phyloP scores from a whole-genome alignment of 2,888 invertebrate genomes.

The Tryphoninae sp. region DNA sequence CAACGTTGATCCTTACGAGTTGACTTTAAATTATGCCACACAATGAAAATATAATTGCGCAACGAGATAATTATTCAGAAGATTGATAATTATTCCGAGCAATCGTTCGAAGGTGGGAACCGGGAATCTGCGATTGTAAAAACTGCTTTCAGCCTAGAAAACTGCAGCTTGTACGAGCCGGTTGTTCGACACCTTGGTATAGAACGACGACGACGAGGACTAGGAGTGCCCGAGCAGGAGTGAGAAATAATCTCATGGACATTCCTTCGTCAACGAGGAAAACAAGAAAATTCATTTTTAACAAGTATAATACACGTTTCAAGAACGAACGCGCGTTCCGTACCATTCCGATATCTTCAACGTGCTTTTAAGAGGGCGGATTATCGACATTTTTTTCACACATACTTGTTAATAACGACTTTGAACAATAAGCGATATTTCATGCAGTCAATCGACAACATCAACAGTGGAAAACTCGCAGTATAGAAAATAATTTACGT shows the following conservation, averaged over 20 bases:
- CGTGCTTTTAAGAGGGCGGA: conserved; percentile 24
- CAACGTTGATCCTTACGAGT: not conserved
- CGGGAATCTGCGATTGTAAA: conserved; percentile 46
- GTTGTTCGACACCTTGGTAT: conserved; percentile 30
- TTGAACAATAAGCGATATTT: conserved; percentile 27
- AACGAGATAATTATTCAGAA: conserved; percentile 44
- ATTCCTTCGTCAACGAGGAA: conserved; percentile 70
- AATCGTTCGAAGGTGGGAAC: conserved; percentile 42
- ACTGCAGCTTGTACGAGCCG: conserved; percentile 5
- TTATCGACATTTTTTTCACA: conserved; percentile 33
- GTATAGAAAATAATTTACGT: conserved; percentile 32
- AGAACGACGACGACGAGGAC: conserved; percentile 55
- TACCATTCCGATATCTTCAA: not conserved
- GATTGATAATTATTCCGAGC: conserved; percentile 58
- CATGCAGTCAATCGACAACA: conserved; percentile 45
- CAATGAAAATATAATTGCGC: conserved; percentile 54
- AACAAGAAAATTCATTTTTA: conserved; percentile 72
- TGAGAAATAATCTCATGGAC: conserved; percentile 72
- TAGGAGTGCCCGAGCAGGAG: conserved; percentile 70
- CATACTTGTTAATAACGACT: conserved; percentile 57
- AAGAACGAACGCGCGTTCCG: conserved; percentile 44
- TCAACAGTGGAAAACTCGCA: conserved; percentile 31
- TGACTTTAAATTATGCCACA: conserved; percentile 24
- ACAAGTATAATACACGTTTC: conserved; percentile 39
- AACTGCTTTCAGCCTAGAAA: conserved; percentile 50